Evolutionary conservation across 2,797 vertebrate species (phyloP).

Genomic region (Stomatorhinus walkeri): DNA sequence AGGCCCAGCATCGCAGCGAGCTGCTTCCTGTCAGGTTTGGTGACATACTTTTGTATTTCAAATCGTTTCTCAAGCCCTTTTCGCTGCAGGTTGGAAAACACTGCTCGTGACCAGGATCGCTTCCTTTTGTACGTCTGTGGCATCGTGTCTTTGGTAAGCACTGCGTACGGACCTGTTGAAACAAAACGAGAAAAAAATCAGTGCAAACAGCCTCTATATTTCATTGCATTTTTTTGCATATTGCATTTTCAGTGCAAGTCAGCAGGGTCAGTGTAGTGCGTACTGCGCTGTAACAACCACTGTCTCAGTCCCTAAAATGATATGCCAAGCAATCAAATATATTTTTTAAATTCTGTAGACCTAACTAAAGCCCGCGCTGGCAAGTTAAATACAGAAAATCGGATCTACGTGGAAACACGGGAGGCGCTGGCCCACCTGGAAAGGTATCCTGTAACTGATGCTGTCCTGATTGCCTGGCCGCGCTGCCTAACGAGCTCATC

Average conservation of each 20-base stretch:
- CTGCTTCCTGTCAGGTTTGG: constrained; percentile 95
- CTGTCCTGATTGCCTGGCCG: constrained; percentile 85
- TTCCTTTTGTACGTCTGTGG: constrained; percentile 97
- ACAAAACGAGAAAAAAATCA: background rate
- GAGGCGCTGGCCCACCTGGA: constrained; percentile 55
- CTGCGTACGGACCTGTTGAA: constrained; percentile 82
- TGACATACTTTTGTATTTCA: constrained; percentile 98
- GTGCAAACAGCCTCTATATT: background rate
- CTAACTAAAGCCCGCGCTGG: background rate
- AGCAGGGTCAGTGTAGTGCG: background rate
- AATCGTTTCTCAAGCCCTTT: constrained; percentile 97
- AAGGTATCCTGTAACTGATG: constrained; percentile 99
- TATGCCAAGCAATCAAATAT: background rate
- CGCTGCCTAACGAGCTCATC: constrained; percentile 82
- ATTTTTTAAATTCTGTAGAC: background rate
- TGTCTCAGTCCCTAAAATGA: background rate
- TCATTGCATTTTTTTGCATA: background rate
- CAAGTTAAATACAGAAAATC: background rate
- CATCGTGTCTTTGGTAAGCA: constrained; percentile 96
- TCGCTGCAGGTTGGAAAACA: constrained; percentile 95
- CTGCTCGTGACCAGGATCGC: constrained; percentile 91
- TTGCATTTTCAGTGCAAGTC: background rate
- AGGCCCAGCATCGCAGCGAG: constrained; percentile 95
- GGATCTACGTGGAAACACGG: background rate
- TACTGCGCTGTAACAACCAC: background rate